Evolutionary conservation across 2,888 invertebrate species (phyloP).

Genomic region (Sturmia bella): DNA sequence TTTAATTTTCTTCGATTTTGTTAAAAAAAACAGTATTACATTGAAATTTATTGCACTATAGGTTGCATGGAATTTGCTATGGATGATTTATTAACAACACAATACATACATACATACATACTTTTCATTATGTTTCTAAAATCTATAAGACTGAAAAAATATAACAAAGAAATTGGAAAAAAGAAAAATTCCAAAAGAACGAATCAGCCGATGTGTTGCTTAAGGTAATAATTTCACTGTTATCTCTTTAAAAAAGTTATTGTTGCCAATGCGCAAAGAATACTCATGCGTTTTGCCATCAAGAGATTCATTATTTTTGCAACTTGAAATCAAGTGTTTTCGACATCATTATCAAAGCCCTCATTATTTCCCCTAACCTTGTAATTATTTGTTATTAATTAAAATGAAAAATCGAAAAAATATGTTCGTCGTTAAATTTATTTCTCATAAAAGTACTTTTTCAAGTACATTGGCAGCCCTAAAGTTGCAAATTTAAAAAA

Average conservation of each 20-base stretch:
- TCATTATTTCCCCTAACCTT: conserved; percentile 27
- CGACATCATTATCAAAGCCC: conserved; percentile 5
- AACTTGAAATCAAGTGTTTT: conserved; percentile 14
- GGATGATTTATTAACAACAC: too few species aligned
- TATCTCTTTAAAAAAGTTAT: neutral
- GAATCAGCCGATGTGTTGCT: too few species aligned
- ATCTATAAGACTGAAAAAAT: too few species aligned
- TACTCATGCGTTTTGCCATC: neutral
- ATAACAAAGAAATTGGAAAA: too few species aligned
- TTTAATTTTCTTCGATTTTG: conserved; percentile 18
- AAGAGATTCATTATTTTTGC: conserved; percentile 1
- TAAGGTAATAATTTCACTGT: too few species aligned
- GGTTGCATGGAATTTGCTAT: neutral
- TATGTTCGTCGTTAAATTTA: conserved; percentile 16
- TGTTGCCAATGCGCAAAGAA: neutral
- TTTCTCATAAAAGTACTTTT: conserved; percentile 45
- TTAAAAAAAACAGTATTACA: neutral
- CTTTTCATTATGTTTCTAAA: too few species aligned
- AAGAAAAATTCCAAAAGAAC: too few species aligned
- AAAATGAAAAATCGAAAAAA: conserved; percentile 21
- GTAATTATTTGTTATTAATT: conserved; percentile 46
- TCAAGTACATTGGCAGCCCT: conserved; percentile 42
- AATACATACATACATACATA: too few species aligned
- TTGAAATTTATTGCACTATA: conserved; percentile 12
- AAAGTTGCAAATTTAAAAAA: conserved; percentile 30